Evolutionary conservation across 2,113 vertebrate species (phyloP).

Genomic region (Pteronura brasiliensis): DNA sequence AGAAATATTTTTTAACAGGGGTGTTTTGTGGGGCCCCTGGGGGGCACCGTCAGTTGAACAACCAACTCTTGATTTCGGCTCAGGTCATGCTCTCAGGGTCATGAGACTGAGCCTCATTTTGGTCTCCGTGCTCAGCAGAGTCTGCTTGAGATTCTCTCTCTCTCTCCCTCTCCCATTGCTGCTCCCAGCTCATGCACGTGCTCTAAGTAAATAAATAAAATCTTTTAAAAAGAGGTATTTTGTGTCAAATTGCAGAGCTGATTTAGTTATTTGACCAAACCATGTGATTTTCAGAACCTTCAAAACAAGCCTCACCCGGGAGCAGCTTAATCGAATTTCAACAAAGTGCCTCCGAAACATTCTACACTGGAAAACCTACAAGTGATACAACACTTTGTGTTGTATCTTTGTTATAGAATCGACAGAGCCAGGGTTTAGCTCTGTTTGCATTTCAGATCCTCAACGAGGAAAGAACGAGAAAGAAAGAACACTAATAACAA

Average conservation of each 20-base stretch:
- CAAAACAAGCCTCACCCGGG: background rate
- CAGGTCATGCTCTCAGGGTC: background rate
- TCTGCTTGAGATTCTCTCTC: background rate
- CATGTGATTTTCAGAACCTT: background rate
- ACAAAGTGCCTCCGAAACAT: background rate
- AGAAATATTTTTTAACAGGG: background rate
- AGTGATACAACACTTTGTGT: background rate
- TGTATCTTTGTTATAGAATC: background rate
- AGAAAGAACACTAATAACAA: background rate
- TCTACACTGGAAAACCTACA: background rate
- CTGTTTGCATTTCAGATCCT: background rate
- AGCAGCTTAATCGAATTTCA: background rate
- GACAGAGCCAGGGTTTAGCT: background rate
- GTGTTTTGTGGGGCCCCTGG: background rate
- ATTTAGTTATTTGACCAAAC: background rate
- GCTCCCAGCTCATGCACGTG: background rate
- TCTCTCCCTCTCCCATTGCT: background rate
- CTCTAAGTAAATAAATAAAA: background rate
- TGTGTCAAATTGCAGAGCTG: background rate
- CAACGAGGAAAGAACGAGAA: background rate
- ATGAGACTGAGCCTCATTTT: fast-evolving
- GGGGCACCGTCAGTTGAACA: fast-evolving
- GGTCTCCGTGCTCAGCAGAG: background rate
- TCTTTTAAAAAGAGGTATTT: background rate
- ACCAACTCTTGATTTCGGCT: background rate